These are phyloP conservation scores for Clunio marinus DNA, from an alignment of 2,888 invertebrate genomes.

Conservation along the genomic window DNA sequence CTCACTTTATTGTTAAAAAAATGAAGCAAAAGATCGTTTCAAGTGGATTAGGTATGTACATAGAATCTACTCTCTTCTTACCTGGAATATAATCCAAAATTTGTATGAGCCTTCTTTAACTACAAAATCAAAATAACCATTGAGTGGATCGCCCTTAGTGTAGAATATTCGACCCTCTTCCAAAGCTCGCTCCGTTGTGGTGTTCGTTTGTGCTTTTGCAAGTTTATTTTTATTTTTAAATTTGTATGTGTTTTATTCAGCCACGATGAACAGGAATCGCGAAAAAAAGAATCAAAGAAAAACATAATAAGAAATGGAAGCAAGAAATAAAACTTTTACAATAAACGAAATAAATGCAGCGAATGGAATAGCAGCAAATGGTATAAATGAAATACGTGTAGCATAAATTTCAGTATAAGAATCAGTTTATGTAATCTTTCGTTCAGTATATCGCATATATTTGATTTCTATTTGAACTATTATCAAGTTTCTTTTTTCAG, in stretches of 20 bases:
- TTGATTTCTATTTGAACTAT: no score
- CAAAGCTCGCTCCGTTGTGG: constrained; percentile 42
- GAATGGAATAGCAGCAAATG: neutral
- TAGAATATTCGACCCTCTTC: constrained; percentile 51
- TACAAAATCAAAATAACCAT: constrained; percentile 79
- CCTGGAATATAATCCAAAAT: constrained; percentile 85
- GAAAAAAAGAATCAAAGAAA: neutral
- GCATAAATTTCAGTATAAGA: no score
- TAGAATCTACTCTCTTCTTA: no score
- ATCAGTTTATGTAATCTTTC: no score
- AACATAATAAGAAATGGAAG: neutral
- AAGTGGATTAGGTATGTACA: no score
- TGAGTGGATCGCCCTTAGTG: constrained; percentile 63
- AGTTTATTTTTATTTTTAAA: no score
- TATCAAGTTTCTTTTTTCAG: no score
- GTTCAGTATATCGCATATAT: no score
- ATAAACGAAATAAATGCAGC: neutral
- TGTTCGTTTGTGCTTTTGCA: no score
- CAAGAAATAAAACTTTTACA: neutral
- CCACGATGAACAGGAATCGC: neutral
- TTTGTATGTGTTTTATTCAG: no score
- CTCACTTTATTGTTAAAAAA: no score
- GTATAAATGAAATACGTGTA: neutral
- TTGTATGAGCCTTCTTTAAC: constrained; percentile 86
- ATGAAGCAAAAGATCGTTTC: no score